Evolutionary conservation across 2,113 vertebrate species (phyloP).

Genomic region (Phocoena phocoena): DNA sequence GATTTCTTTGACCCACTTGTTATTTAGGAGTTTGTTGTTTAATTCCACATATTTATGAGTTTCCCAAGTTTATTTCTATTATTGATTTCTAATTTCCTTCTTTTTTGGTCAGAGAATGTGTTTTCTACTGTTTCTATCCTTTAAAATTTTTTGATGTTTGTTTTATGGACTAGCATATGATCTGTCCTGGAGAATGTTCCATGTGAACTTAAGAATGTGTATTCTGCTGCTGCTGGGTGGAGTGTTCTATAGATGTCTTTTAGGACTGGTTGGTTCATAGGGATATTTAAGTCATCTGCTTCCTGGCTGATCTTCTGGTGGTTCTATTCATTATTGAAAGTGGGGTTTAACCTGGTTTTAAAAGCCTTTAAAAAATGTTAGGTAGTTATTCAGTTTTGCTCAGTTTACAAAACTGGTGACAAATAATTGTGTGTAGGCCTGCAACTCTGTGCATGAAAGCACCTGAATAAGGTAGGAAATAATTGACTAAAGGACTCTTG

Average conservation of each 20-base stretch:
- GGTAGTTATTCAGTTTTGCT: not conserved
- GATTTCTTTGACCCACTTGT: not conserved
- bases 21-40: constrained; percentile 5
- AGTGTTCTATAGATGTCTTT: not conserved
- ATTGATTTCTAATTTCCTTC: not conserved
- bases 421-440: not conserved
- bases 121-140: not conserved
- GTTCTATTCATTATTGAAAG: not conserved
- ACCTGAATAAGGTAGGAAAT: not conserved
- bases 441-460: not conserved
- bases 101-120: not conserved
- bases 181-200: not conserved
- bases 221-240: not conserved
- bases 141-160: not conserved
- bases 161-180: not conserved
- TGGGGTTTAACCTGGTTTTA: not conserved
- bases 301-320: not conserved
- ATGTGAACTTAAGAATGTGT: not conserved
- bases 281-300: not conserved
- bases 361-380: not conserved
- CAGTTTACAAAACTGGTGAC: not conserved
- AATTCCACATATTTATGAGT: not conserved
- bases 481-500: not conserved
- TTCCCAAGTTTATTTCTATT: not conserved
- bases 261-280: not conserved